Evolutionary conservation across 2,113 vertebrate genomes (phyloP).

Genomic region (Proteles cristata): DNA sequence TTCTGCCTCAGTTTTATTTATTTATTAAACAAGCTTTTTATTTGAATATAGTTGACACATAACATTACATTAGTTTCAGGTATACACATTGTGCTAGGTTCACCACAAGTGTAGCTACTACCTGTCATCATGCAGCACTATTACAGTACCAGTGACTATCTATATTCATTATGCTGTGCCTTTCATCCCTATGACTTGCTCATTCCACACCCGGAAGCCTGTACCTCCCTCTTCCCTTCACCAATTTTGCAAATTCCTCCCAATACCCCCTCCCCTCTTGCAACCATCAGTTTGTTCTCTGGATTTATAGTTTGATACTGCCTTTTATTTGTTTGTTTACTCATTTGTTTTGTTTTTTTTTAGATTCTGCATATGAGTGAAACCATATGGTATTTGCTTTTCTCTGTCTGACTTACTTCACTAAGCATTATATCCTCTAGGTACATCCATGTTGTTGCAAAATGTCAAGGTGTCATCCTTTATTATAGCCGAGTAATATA

Average conservation of each 20-base stretch:
- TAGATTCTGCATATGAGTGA: neutral
- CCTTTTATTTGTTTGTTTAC: neutral
- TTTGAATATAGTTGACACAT: neutral
- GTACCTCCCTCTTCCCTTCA: neutral
- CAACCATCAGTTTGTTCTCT: neutral
- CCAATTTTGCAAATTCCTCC: neutral
- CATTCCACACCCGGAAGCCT: neutral
- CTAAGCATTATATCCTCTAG: neutral
- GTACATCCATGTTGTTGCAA: neutral
- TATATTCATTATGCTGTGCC: neutral
- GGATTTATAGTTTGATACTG: neutral
- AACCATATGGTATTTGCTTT: neutral
- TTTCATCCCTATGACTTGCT: neutral
- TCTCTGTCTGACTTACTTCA: neutral
- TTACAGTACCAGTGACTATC: neutral
- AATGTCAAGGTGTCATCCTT: too few relatives aligned
- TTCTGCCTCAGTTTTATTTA: neutral
- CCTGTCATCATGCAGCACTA: neutral
- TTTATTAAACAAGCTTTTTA: neutral
- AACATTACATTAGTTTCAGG: neutral
- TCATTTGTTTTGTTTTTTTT: neutral
- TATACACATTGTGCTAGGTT: neutral
- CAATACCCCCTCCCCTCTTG: neutral
- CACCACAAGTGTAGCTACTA: neutral
- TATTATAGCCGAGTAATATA: too few relatives aligned